Base-by-base conservation (phyloP, 1,140 invertebrate genomes). In the Solenopsis fugax region DNA sequence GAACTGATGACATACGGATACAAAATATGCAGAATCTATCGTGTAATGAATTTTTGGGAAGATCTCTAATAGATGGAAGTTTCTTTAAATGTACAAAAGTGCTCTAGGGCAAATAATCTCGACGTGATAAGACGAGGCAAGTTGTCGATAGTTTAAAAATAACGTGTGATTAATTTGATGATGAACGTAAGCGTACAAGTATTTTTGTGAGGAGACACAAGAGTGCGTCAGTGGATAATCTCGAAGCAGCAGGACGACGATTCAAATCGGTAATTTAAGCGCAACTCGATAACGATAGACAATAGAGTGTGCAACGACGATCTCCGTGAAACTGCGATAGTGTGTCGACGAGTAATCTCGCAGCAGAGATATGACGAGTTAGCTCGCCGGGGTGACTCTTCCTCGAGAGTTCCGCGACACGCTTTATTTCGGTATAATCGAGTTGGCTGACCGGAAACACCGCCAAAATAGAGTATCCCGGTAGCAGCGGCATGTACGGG, bases 401-500 rank as follows among this genome's bases (percentile, higher is more conserved):
- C 13, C 13, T 12, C n/a, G 29, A 71, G 34, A 10, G 77, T n/a
- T n/a, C n/a, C n/a, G n/a, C 52, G 48, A 80, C 52, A 65, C 62
- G 56, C 29, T 37, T 37, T 65, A 16, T 29, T 82, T 24, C 21
- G 54, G 37, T 41, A 6, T 41, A 34, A 50, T 64, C 45, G 37
- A 86, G 12, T 5, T 9, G 50, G 0, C 64, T 6, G 48, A 18
- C 37, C 12, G n/a, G 13, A 48, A 78, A 90, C 76, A 16, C 87
- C 88, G 86, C 60, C 93, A 94, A 95, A 92, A 95, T 95, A 95
- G 93, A 95, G 93, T 94, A 95, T 91, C 93, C 93, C 64, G 93
- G 93, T 41, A 91, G 91, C 21, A 93, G 92, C 76, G 93, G 92
- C 86, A 95, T 95, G 93, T 96, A 96, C 94, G 96, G 95, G 90